phyloP scores from a whole-genome alignment of 2,888 invertebrate species.

The Drosophila robusta region DNA sequence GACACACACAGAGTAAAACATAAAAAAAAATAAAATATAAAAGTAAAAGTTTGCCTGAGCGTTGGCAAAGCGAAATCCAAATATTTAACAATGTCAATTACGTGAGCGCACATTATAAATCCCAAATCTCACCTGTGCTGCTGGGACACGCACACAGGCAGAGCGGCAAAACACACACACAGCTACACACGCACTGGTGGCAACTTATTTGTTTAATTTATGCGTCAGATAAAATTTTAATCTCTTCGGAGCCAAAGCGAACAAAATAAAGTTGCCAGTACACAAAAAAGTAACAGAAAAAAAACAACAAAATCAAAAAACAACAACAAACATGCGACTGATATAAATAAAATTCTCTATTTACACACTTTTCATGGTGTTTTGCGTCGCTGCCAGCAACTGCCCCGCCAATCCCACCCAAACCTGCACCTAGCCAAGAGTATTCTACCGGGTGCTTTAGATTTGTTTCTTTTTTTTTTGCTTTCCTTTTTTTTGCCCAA shows the following conservation, averaged over 20 bases:
- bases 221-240: constrained; percentile 81
- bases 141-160: constrained; percentile 45
- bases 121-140: constrained; percentile 78
- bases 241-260: constrained; percentile 71
- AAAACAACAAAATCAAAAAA: constrained; percentile 22
- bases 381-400: constrained; percentile 14
- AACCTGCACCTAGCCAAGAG: constrained; percentile 14
- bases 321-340: constrained; percentile 45
- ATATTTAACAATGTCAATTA: constrained; percentile 81
- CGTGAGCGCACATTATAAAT: constrained; percentile 79
- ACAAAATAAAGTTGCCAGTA: constrained; percentile 64
- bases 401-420: neutral
- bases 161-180: constrained; percentile 2
- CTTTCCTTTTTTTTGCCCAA: constrained; percentile 3
- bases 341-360: constrained; percentile 74
- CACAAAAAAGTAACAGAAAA: constrained; percentile 27
- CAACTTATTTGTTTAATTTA: constrained; percentile 79
- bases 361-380: constrained; percentile 70
- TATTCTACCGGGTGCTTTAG: constrained; percentile 69
- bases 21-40: constrained; percentile 6
- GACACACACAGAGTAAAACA: constrained; percentile 19
- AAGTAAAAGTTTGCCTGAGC: constrained; percentile 26
- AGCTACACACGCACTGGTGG: constrained; percentile 34
- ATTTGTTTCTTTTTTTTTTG: constrained; percentile 39
- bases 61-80: constrained; percentile 62